Evolutionary conservation across 2,113 vertebrate genomes (phyloP).

Genomic region (Ctenodactylus gundi): DNA sequence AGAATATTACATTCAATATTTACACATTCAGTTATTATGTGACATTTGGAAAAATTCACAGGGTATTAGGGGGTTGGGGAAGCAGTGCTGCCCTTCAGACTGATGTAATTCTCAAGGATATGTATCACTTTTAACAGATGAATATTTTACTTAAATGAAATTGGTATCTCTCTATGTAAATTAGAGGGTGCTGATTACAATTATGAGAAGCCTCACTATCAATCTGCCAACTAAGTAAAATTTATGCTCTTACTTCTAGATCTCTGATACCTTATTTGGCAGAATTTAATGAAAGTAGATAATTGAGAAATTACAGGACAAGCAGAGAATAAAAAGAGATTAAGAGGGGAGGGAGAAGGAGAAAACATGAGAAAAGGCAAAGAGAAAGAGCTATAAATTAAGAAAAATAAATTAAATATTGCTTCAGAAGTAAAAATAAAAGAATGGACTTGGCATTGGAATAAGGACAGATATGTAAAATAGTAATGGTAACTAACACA

Average conservation of each 20-base stretch:
- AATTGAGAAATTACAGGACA: background rate
- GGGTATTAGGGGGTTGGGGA: background rate
- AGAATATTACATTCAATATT: conserved; percentile 47
- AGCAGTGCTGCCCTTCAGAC: background rate
- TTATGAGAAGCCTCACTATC: background rate
- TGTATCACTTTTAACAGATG: background rate
- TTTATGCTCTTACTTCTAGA: background rate
- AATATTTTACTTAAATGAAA: conserved; percentile 31
- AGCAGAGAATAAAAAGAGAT: background rate
- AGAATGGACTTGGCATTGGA: background rate
- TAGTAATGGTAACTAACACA: background rate
- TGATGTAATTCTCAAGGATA: background rate
- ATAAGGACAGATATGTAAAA: background rate
- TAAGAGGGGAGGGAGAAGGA: too few relatives aligned
- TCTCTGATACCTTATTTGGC: background rate
- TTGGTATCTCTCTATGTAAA: background rate
- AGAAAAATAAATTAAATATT: background rate
- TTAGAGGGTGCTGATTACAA: background rate
- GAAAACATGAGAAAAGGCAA: too few relatives aligned
- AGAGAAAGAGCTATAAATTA: background rate
- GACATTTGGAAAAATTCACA: conserved; percentile 26
- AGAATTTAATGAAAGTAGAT: background rate
- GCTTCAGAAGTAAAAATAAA: background rate
- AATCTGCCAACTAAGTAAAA: background rate
- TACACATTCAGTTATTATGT: background rate